Evolutionary conservation across 2,113 vertebrate species (phyloP).

Genomic region (Monarcha castaneiventris): DNA sequence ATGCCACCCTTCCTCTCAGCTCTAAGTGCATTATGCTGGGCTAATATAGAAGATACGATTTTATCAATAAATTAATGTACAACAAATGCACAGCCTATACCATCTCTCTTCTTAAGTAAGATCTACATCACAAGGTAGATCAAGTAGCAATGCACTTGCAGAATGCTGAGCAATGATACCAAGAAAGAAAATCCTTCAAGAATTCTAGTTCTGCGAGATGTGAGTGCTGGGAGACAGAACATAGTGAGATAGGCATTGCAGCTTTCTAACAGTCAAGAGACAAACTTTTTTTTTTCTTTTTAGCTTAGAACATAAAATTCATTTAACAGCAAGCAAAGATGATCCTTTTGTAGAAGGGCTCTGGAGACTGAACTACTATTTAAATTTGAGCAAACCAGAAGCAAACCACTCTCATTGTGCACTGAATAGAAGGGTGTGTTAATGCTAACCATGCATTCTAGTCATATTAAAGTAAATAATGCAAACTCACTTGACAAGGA

Average conservation of each 20-base stretch:
- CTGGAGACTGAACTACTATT: background rate
- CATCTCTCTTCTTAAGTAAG: background rate
- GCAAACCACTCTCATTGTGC: background rate
- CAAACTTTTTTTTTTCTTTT: background rate
- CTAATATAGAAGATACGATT: background rate
- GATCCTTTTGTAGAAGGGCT: background rate
- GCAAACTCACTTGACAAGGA: background rate
- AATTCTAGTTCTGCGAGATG: background rate
- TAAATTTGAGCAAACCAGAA: background rate
- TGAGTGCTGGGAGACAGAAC: background rate
- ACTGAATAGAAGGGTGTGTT: background rate
- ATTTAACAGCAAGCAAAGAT: background rate
- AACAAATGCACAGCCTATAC: background rate
- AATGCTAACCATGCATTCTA: background rate
- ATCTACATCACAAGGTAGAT: background rate
- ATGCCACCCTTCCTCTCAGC: background rate
- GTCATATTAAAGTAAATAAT: background rate
- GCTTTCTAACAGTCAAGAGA: background rate
- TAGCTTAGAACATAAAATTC: background rate
- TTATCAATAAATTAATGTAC: background rate
- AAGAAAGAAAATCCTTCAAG: background rate
- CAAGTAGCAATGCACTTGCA: background rate
- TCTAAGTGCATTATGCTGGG: background rate
- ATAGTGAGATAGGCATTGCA: background rate
- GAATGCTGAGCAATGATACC: background rate